Base-by-base conservation (phyloP, 2,113 vertebrate species). In the Indicator maculatus region DNA sequence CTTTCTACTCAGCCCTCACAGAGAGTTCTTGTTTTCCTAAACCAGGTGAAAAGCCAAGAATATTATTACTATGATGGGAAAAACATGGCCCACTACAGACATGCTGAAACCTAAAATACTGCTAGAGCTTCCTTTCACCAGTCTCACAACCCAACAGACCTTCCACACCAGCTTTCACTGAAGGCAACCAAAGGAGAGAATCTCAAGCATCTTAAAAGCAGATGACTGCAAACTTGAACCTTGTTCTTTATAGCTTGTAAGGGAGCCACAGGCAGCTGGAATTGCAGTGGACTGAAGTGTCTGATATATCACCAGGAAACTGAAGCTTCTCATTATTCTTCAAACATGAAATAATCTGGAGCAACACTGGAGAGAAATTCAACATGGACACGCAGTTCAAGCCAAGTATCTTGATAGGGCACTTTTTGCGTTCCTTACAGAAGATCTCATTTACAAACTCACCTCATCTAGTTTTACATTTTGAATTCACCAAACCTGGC, bases 111-210 rank as follows among this genome's bases (percentile, higher is more conserved):
- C 2, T 61, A 79, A 58, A 23, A 53, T 5, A 64, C 55, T n/a
- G n/a, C n/a, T 64, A 59, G 0, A 70, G n/a, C 47, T 23, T 73
- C 7, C 21, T 56, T 31, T 13, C 0, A 1, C 8, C 26, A 80
- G 36, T 36, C 50, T 80, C 56, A 83, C 23, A 50, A 41, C 31
- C 41, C 11, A 59, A 39, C 16, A 63, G 53, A 86, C 47, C 7
- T 16, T 41, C 31, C 5, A 31, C 30, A 41, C 24, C 53, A 50
- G 60, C 56, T 85, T 70, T 55, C 83, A 88, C 38, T 64, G 50
- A 50, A 72, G 36, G 50, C 73, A 89, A 87, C 8, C 23, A 7
- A 87, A 69, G 66, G 9, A 67, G 38, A 38, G 44, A 95, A 63
- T 13, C 19, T 18, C 23, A 59, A 85, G 50, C 21, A 77, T 3